These are phyloP conservation scores for Orius laevigatus DNA, from an alignment of 1,140 invertebrate species.

Conservation along the genomic window DNA sequence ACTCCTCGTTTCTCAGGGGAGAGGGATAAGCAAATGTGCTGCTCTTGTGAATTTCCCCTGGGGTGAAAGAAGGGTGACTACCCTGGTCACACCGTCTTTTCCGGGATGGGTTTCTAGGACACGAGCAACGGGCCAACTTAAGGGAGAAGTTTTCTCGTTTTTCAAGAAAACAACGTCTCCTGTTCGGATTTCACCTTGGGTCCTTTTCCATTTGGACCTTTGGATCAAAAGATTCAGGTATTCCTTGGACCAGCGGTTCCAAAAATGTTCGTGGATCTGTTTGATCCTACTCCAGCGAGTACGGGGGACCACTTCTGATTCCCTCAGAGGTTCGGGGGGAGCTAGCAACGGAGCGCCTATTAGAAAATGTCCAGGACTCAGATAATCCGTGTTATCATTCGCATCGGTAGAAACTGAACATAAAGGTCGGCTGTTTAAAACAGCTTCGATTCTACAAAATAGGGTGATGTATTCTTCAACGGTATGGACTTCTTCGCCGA, in stretches of 20 bases:
- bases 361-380: conserved; percentile 22
- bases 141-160: conserved; percentile 7
- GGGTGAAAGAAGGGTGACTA: conserved; percentile 23
- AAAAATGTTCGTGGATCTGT: conserved; percentile 22
- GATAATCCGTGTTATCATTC: conserved; percentile 13
- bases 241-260: conserved; percentile 18
- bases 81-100: conserved; percentile 2
- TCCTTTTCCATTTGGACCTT: conserved; percentile 13
- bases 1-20: too few species aligned
- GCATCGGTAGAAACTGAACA: conserved; percentile 20
- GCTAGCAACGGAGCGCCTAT: conserved; percentile 15
- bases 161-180: conserved; percentile 8
- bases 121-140: conserved; percentile 2
- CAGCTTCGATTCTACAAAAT: conserved; percentile 19
- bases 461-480: conserved; percentile 19
- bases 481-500: conserved; percentile 18
- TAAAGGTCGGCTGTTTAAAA: conserved; percentile 20
- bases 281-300: conserved; percentile 19
- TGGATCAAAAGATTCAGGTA: conserved; percentile 13
- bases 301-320: conserved; percentile 16
- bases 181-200: background rate
- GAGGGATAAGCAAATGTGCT: too few species aligned
- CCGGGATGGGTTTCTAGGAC: conserved; percentile 2
- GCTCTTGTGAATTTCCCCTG: conserved; percentile 23
- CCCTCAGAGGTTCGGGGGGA: background rate